Evolutionary conservation across 2,888 invertebrate genomes (phyloP).

Genomic region (Cheilosia pagana): DNA sequence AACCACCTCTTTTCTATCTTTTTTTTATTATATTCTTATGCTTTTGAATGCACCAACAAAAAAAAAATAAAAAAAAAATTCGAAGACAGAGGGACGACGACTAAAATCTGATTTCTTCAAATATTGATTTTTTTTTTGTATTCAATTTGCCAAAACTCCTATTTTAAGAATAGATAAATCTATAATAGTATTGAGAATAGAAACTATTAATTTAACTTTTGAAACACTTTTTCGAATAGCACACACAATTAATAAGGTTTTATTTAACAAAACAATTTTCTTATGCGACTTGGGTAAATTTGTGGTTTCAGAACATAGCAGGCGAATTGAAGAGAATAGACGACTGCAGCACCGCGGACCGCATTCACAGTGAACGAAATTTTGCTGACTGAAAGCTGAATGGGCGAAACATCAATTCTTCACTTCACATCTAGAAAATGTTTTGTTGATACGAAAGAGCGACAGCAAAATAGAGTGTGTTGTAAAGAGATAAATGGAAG

Average conservation of each 20-base stretch:
- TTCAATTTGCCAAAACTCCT: slow-evolving; percentile 63
- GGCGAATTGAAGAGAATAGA: slow-evolving; percentile 58
- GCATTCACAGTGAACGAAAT: slow-evolving; percentile 66
- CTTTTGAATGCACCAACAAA: slow-evolving; percentile 57
- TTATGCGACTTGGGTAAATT: slow-evolving; percentile 54
- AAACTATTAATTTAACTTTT: slow-evolving; percentile 13
- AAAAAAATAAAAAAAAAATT: slow-evolving; percentile 51
- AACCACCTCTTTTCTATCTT: slow-evolving; percentile 37
- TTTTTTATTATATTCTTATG: slow-evolving; percentile 29
- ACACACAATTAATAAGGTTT: slow-evolving; percentile 44
- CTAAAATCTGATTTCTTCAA: slow-evolving; percentile 64
- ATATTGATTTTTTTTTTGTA: slow-evolving; percentile 69
- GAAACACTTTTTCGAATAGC: slow-evolving; percentile 8
- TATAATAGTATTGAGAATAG: slow-evolving; percentile 14
- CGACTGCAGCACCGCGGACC: slow-evolving; percentile 60
- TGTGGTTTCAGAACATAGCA: slow-evolving; percentile 52
- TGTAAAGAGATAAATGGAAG: background rate
- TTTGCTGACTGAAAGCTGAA: slow-evolving; percentile 74
- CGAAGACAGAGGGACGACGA: slow-evolving; percentile 56
- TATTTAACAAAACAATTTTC: slow-evolving; percentile 61
- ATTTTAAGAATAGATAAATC: slow-evolving; percentile 26
- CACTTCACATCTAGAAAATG: slow-evolving; percentile 51
- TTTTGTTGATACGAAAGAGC: slow-evolving; percentile 55
- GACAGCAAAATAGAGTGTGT: background rate
- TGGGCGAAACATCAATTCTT: slow-evolving; percentile 50